Evolutionary conservation across 2,797 vertebrate genomes (phyloP).

Genomic region (Myotis findleyi): DNA sequence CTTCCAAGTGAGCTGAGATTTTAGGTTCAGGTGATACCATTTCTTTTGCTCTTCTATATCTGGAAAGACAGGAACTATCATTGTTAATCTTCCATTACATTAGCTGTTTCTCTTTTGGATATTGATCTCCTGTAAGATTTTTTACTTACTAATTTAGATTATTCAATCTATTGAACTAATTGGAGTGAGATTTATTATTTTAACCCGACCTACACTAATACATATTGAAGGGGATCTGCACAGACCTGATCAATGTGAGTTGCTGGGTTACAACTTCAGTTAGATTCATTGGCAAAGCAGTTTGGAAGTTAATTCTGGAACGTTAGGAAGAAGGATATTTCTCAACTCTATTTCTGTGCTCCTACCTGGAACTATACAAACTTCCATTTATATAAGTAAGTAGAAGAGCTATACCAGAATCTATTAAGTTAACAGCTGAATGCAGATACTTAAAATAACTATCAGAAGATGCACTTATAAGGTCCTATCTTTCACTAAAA

Average conservation of each 20-base stretch:
- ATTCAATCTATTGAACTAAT: not conserved
- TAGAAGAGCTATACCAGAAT: not conserved
- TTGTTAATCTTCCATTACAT: not conserved
- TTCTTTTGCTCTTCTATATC: not conserved
- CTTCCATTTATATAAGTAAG: conserved; percentile 22
- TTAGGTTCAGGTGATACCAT: not conserved
- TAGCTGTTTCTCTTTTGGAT: not conserved
- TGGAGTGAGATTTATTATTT: not conserved
- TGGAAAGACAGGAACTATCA: not conserved
- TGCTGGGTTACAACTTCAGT: not conserved
- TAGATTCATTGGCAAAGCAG: not conserved
- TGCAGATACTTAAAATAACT: not conserved
- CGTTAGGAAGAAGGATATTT: not conserved
- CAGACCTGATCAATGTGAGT: not conserved
- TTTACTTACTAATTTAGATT: not conserved
- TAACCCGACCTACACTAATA: not conserved
- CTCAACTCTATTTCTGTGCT: not conserved
- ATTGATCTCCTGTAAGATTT: not conserved
- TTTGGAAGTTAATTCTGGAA: not conserved
- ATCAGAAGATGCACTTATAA: not conserved
- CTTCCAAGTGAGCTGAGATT: not conserved
- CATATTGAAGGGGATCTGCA: not conserved
- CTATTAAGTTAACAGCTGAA: not conserved
- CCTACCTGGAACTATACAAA: not conserved
- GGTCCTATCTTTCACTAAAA: not conserved